These are phyloP conservation scores for Melanocharis versteri DNA, from an alignment of 2,113 vertebrate species.

Conservation along the genomic window DNA sequence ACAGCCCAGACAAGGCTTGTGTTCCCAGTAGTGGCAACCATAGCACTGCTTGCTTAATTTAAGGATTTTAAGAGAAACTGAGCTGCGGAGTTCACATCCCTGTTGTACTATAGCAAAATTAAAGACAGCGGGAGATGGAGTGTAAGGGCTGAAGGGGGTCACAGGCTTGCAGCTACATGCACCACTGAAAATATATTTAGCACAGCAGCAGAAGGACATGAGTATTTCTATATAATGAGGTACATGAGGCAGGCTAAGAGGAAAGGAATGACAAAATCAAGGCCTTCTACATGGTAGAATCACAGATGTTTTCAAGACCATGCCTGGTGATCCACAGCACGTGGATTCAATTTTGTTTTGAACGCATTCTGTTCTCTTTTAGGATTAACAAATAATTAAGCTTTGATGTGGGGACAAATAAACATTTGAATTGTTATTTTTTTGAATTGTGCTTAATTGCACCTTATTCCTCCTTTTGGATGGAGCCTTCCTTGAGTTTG, in stretches of 20 bases:
- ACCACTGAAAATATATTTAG: background rate
- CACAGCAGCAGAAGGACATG: background rate
- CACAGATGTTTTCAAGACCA: background rate
- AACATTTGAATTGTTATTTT: rapidly evolving
- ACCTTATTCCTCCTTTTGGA: background rate
- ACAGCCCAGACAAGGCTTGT: background rate
- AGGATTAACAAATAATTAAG: background rate
- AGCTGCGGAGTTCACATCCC: background rate
- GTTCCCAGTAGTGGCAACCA: background rate
- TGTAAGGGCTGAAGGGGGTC: background rate
- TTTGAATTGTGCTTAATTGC: no score
- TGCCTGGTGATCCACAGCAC: background rate
- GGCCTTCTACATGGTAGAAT: background rate
- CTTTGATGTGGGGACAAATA: background rate
- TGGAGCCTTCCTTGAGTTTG: background rate
- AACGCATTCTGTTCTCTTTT: background rate
- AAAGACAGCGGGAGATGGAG: background rate
- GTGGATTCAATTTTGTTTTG: background rate
- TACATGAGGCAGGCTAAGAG: background rate
- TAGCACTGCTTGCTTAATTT: background rate
- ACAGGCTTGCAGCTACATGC: background rate
- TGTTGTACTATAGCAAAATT: background rate
- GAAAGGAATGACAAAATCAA: background rate
- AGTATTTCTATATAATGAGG: background rate
- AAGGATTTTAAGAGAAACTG: background rate